A percentile compares a stretch with the other conserved stretches of the same genome.
phyloP scores from a whole-genome alignment of 2,113 vertebrate genomes.

The Crotalus viridis region DNA sequence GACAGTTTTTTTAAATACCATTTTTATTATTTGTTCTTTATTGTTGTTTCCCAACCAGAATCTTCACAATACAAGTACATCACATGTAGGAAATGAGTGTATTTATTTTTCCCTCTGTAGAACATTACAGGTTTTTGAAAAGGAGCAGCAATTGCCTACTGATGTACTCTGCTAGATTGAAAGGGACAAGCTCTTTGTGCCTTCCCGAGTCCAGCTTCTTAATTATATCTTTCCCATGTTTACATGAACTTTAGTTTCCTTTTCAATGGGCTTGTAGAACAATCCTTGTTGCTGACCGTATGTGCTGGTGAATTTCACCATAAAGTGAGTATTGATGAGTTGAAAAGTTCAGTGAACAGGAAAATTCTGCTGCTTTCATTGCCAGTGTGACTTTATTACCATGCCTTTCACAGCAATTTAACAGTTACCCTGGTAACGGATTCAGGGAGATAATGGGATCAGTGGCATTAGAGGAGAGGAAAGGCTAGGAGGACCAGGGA shows the following conservation, averaged over 20 bases:
- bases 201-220: conserved; percentile 55
- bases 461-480: conserved; percentile 72
- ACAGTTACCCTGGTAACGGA: conserved; percentile 85
- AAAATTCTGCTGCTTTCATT: conserved; percentile 86
- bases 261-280: conserved; percentile 66
- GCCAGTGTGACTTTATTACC: conserved; percentile 84
- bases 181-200: conserved; percentile 26
- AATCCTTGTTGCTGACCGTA: conserved; percentile 69
- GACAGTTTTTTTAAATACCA: background rate
- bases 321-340: conserved; percentile 81
- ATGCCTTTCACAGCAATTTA: conserved; percentile 87
- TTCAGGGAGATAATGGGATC: conserved; percentile 86
- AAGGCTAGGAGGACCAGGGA: conserved; percentile 67
- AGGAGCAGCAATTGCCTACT: conserved; percentile 38
- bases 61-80: background rate
- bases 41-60: background rate
- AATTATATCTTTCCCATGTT: conserved; percentile 69
- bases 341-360: conserved; percentile 85
- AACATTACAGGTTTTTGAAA: conserved; percentile 29
- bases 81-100: background rate
- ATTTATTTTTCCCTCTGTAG: background rate
- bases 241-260: conserved; percentile 74
- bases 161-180: conserved; percentile 43
- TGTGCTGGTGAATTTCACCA: conserved; percentile 74
- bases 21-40: background rate